Conservation (phyloP, 2,113 vertebrate species). For the Pavo muticus region DNA sequence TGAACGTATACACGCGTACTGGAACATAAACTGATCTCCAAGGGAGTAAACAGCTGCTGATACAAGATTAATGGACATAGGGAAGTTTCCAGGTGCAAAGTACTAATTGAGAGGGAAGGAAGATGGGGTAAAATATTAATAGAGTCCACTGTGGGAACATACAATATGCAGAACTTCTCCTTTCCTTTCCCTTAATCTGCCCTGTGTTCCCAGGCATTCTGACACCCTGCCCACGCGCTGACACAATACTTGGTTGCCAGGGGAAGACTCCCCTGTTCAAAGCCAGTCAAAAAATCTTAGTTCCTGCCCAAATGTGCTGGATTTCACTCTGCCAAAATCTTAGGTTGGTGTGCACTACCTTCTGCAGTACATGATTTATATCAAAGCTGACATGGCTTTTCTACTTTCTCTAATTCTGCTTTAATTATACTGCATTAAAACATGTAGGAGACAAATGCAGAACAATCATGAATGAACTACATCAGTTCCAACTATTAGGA, state of each 20-base stretch:
- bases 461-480: slow-evolving; percentile 35
- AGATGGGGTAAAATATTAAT: not conserved
- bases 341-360: not conserved
- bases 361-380: not conserved
- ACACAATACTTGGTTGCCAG: not conserved
- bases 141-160: not conserved
- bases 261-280: not conserved
- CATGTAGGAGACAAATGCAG: slow-evolving; percentile 6
- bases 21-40: not conserved
- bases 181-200: not conserved
- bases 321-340: slow-evolving; percentile 15
- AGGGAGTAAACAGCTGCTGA: not conserved
- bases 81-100: not conserved
- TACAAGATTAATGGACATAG: not conserved
- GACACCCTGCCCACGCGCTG: not conserved
- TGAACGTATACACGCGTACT: fast-evolving
- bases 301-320: not conserved
- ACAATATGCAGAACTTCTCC: not conserved
- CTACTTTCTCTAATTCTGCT: not conserved
- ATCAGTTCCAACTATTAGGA: not conserved
- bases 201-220: not conserved
- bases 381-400: slow-evolving; percentile 21
- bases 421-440: slow-evolving; percentile 66
- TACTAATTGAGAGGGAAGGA: not conserved
- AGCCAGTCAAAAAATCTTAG: not conserved